A percentile compares a stretch with the other conserved stretches of the same genome.
phyloP scores from a whole-genome alignment of 2,797 vertebrate species.

The Labeo calbasu region DNA sequence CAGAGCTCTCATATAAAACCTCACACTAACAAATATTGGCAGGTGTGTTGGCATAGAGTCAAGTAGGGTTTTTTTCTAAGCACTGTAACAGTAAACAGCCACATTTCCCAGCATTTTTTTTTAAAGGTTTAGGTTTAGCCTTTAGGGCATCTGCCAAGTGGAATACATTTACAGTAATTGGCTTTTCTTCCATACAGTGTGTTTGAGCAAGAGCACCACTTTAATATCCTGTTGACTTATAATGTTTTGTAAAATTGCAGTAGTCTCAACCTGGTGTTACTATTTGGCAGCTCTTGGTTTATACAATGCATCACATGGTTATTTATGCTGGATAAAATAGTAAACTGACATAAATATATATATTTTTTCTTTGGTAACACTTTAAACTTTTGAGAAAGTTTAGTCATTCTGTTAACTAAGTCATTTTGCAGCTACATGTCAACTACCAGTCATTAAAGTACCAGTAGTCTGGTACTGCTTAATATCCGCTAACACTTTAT shows the following conservation, averaged over 20 bases:
- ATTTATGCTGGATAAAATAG: background rate
- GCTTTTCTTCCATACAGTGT: slow-evolving; percentile 16
- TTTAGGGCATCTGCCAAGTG: slow-evolving; percentile 12
- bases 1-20: slow-evolving; percentile 35
- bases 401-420: background rate
- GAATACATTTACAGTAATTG: slow-evolving; percentile 34
- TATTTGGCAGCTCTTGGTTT: background rate
- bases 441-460: background rate
- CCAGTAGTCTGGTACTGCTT: background rate
- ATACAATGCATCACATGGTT: background rate
- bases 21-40: slow-evolving; percentile 43
- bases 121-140: slow-evolving; percentile 26
- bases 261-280: too few relatives aligned
- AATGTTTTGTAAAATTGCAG: background rate
- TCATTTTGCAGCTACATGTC: background rate
- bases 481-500: background rate
- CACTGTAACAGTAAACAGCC: slow-evolving; percentile 19
- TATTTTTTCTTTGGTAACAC: background rate
- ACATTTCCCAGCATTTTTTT: slow-evolving; percentile 12
- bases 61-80: slow-evolving; percentile 8
- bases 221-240: slow-evolving; percentile 29
- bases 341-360: background rate
- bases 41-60: slow-evolving; percentile 36
- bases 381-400: background rate
- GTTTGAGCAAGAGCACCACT: slow-evolving; percentile 9